These are phyloP conservation scores for Lordiphosa mommai DNA, from an alignment of 1,140 invertebrate species.

Conservation along the genomic window DNA sequence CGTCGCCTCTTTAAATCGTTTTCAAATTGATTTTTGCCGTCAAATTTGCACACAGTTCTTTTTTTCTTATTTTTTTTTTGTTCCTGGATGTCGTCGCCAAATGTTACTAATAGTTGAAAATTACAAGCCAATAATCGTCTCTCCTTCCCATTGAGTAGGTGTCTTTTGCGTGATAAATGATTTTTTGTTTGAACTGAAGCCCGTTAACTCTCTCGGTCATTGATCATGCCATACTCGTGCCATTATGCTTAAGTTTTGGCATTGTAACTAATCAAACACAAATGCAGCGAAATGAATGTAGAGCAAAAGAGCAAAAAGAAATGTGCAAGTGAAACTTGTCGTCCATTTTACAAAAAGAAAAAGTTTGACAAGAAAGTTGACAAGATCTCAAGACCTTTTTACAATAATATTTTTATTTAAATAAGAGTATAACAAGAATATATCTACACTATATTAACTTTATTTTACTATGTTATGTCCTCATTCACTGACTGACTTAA, in stretches of 20 bases:
- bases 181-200: slow-evolving; percentile 29
- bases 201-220: slow-evolving; percentile 32
- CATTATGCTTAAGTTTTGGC: slow-evolving; percentile 53
- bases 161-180: slow-evolving; percentile 28
- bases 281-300: slow-evolving; percentile 11
- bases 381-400: no score
- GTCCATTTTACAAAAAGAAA: background rate
- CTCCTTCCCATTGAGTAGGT: slow-evolving; percentile 21
- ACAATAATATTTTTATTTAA: no score
- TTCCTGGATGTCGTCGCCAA: slow-evolving; percentile 60
- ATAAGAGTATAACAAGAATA: no score
- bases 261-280: slow-evolving; percentile 57
- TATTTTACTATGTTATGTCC: no score
- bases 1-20: slow-evolving; percentile 66
- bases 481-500: no score
- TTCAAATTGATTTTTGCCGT: slow-evolving; percentile 75
- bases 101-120: slow-evolving; percentile 74
- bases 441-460: no score
- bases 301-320: background rate
- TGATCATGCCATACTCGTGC: slow-evolving; percentile 31
- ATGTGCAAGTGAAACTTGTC: slow-evolving; percentile 1
- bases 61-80: no score
- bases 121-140: slow-evolving; percentile 71
- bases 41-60: slow-evolving; percentile 68
- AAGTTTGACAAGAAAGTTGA: background rate